Conservation (phyloP, 2,888 invertebrate genomes). For the Therioaphis trifolii region DNA sequence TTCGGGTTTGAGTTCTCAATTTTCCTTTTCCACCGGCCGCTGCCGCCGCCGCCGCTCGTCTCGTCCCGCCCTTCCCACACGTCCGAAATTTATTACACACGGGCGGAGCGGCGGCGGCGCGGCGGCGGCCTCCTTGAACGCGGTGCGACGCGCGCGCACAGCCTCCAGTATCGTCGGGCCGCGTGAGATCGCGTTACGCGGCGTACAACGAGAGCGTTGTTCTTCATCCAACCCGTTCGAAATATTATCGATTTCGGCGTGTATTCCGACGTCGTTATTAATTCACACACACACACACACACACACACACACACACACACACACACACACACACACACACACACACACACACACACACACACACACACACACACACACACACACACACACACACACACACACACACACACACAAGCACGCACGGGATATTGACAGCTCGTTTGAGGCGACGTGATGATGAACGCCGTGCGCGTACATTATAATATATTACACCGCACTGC, state of each 20-base stretch:
- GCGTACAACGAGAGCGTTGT: no score
- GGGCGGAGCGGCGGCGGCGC: neutral
- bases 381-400: no score
- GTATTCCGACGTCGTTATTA: no score
- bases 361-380: neutral
- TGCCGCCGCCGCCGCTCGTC: no score
- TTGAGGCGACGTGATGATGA: constrained; percentile 51
- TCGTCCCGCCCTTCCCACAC: neutral
- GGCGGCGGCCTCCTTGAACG: neutral
- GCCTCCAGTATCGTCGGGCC: neutral
- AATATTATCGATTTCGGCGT: constrained; percentile 22
- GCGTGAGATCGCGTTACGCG: neutral
- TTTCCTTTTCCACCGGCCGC: no score
- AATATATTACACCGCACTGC: neutral
- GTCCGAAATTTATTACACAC: constrained; percentile 28
- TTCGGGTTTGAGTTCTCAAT: constrained; percentile 11
- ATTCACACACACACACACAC: no score
- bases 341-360: neutral
- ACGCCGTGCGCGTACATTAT: neutral
- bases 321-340: no score
- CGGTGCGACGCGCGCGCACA: neutral
- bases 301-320: neutral
- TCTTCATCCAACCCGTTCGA: no score
- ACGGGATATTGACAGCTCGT: constrained; percentile 36
- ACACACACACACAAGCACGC: no score